phyloP scores from a whole-genome alignment of 2,797 vertebrate species.

The Petrocephalus schoutedeni region DNA sequence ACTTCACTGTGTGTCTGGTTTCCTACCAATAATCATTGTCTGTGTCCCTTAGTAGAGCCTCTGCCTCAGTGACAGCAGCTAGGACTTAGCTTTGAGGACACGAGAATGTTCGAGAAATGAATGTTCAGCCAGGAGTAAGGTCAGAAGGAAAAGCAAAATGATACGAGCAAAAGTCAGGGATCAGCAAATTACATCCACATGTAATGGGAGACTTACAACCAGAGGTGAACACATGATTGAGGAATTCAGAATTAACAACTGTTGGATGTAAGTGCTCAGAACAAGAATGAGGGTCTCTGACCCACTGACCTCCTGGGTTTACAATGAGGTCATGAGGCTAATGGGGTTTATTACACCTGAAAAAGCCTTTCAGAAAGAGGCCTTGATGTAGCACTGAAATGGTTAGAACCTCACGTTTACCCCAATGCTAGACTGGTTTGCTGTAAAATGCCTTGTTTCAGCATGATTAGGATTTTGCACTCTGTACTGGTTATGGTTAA shows the following conservation, averaged over 20 bases:
- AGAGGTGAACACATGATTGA: background rate
- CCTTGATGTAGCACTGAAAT: background rate
- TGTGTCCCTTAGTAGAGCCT: background rate
- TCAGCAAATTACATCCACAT: background rate
- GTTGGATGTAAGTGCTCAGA: background rate
- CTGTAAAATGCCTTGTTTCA: background rate
- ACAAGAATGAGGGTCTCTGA: background rate
- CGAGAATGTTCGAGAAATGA: background rate
- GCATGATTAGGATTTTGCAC: background rate
- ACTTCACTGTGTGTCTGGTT: background rate
- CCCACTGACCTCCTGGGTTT: background rate
- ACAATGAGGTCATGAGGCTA: background rate
- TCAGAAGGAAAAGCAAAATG: background rate
- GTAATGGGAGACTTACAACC: background rate
- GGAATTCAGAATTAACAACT: background rate
- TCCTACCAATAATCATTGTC: background rate
- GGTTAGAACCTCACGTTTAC: slow-evolving; percentile 1
- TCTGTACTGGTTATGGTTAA: slow-evolving; percentile 17
- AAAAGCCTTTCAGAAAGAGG: background rate
- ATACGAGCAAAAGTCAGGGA: background rate
- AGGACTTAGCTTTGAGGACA: background rate
- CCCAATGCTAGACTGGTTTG: background rate
- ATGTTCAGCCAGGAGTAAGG: background rate
- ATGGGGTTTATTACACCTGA: background rate
- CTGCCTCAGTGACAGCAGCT: background rate